Percentiles rank a stretch among this genome's conserved stretches.
Evolutionary conservation across 1,140 invertebrate genomes (phyloP).

Genomic region (Cecropterus lyciades): DNA sequence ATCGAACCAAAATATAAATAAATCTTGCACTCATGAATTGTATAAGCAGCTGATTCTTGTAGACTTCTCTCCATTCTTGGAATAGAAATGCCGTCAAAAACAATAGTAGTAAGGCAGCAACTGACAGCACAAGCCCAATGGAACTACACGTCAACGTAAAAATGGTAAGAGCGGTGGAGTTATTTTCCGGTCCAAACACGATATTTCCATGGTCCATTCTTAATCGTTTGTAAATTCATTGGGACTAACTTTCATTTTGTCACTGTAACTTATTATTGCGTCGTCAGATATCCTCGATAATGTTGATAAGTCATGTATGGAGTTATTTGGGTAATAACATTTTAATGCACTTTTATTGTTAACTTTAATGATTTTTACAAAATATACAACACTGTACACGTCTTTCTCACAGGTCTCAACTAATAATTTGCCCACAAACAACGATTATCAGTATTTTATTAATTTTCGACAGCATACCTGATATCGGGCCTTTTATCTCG

Average conservation of each 20-base stretch:
- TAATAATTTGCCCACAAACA: slow-evolving; percentile 26
- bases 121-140: slow-evolving; percentile 56
- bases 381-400: slow-evolving; percentile 14
- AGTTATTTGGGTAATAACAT: neutral
- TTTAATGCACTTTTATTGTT: neutral
- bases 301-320: neutral
- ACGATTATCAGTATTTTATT: slow-evolving; percentile 30
- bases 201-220: slow-evolving; percentile 24
- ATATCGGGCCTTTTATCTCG: slow-evolving; percentile 23
- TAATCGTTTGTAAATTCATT: neutral
- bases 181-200: slow-evolving; percentile 16
- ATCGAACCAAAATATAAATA: slow-evolving; percentile 50
- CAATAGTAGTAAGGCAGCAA: slow-evolving; percentile 49
- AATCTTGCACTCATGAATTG: slow-evolving; percentile 73
- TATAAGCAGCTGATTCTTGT: slow-evolving; percentile 70
- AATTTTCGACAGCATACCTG: slow-evolving; percentile 19
- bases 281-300: neutral
- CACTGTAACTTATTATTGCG: neutral
- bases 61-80: slow-evolving; percentile 62
- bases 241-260: neutral
- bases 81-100: slow-evolving; percentile 61
- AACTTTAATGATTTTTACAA: neutral
- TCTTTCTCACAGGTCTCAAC: slow-evolving; percentile 32
- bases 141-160: slow-evolving; percentile 48
- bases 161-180: slow-evolving; percentile 23